Conservation (phyloP, 2,113 vertebrate species). For the Rousettus leschenaultii region DNA sequence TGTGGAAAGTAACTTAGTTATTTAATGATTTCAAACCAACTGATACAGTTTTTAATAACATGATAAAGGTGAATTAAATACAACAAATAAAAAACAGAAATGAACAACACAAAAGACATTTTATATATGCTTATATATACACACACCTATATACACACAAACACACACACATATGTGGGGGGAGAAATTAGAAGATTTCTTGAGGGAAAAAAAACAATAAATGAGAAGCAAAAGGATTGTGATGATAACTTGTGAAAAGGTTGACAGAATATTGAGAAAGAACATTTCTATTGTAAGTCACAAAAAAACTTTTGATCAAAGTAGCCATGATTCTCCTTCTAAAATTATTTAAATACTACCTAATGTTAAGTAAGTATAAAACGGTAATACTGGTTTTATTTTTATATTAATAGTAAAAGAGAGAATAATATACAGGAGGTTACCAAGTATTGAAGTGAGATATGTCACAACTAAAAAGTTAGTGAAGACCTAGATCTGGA, state of each 20-base stretch:
- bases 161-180: too few relatives aligned
- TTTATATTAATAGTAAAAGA: background rate
- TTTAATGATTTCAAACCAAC: background rate
- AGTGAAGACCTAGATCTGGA: background rate
- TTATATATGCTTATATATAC: background rate
- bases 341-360: background rate
- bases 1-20: background rate
- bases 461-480: background rate
- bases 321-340: background rate
- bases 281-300: background rate
- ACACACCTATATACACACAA: background rate
- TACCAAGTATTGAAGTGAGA: background rate
- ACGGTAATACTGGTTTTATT: background rate
- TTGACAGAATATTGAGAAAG: background rate
- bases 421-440: background rate
- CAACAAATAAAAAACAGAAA: background rate
- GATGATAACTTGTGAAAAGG: background rate
- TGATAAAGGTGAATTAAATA: background rate
- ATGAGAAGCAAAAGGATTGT: background rate
- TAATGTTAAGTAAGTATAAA: background rate
- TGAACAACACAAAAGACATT: background rate
- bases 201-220: background rate
- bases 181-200: background rate
- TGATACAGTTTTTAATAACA: background rate
- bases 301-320: background rate